A percentile compares a stretch with the other conserved stretches of the same genome.
phyloP scores from a whole-genome alignment of 2,113 vertebrate genomes.

The Suncus etruscus region DNA sequence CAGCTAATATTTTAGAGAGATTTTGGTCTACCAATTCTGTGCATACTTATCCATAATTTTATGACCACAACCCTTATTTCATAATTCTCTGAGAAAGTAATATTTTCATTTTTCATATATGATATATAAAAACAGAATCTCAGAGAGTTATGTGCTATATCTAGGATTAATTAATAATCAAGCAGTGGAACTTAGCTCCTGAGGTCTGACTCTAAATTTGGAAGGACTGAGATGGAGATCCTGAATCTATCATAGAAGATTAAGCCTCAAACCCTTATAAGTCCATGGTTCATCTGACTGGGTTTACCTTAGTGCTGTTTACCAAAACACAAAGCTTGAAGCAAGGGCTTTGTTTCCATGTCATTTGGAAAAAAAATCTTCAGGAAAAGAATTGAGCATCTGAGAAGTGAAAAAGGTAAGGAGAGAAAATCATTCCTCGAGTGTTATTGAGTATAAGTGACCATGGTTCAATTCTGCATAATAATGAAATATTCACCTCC shows the following conservation, averaged over 20 bases:
- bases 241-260: background rate
- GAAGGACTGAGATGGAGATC: background rate
- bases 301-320: background rate
- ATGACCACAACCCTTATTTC: conserved; percentile 13
- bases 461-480: background rate
- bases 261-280: background rate
- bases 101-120: conserved; percentile 40
- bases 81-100: background rate
- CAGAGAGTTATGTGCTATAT: background rate
- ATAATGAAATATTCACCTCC: no score
- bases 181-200: background rate
- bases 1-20: background rate
- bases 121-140: conserved; percentile 47
- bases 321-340: background rate
- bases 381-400: background rate
- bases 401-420: background rate
- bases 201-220: background rate
- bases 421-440: background rate
- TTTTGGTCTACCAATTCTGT: background rate
- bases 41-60: background rate
- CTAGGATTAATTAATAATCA: conserved; percentile 10
- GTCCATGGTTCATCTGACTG: background rate
- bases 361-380: background rate
- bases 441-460: background rate
- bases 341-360: background rate